Base-by-base conservation (phyloP, 1,140 invertebrate genomes). In the Ctenoplectra terminalis region DNA sequence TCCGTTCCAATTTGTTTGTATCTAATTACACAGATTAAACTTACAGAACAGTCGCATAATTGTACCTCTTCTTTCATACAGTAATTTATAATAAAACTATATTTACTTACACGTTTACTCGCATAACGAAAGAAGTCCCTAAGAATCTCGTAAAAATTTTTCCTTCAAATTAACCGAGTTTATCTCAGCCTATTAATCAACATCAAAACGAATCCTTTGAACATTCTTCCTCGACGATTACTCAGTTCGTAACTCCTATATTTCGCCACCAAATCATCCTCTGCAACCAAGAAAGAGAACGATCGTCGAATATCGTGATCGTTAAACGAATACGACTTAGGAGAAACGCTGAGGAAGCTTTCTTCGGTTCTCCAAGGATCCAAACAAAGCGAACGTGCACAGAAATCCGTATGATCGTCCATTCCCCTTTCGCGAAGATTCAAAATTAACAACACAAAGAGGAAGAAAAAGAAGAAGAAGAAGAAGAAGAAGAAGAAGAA, bases 301-400 rank as follows among this genome's bases (percentile, higher is more conserved):
- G 63, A 64, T 64, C 63, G 63, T 26, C 15, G 34, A 64, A 64
- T 64, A 43, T 64, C 63, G 63, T 64, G 63, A 40, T 64, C 23
- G 34, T 40, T 9, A 11, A 63, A 37, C 61, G 61, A 63, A 63
- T 63, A 37, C 61, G 23, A 64, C 43, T 64, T 43, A 64, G 63
- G 37, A 64, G 15, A 64, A 43, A 64, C 6, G 26, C 11, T 23
- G 37, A 8, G 5, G 6, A 64, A 64, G 20, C 20, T 23, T 34
- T 8, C 60, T 23, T 31, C 60, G 60, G 11, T 37, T 63, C 34
- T 37, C 20, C 61, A 37, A 63, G 61, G 34, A 63, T n/a, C 2
- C 61, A 37, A 63, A n/a, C 11, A 13, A 20, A n/a, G 23, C 34
- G 31, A 13, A 63, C 34, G 34, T 63, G 61, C 34, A 40, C 34